A percentile compares a stretch with the other conserved stretches of the same genome.
Evolutionary conservation across 2,113 vertebrate genomes (phyloP).

Genomic region (Glareola pratincola): DNA sequence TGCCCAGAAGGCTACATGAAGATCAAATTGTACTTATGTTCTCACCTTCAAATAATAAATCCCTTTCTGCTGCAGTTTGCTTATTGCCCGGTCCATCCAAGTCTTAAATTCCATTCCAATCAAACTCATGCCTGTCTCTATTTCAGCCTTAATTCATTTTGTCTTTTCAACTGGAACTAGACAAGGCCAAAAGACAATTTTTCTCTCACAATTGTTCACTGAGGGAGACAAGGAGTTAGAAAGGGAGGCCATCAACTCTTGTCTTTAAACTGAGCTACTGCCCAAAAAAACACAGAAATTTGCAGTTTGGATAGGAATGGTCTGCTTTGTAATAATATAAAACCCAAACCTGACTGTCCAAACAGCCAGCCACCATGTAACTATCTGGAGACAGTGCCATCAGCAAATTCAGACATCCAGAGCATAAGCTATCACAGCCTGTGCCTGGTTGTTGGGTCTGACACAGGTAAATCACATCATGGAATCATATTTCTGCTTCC

Average conservation of each 20-base stretch:
- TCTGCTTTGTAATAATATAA: background rate
- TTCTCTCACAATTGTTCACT: background rate
- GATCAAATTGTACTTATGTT: background rate
- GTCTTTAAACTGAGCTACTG: background rate
- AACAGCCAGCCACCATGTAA: background rate
- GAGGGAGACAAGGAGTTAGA: background rate
- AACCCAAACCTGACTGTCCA: background rate
- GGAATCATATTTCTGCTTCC: background rate
- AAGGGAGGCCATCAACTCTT: background rate
- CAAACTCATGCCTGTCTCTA: background rate
- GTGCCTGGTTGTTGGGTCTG: background rate
- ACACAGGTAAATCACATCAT: background rate
- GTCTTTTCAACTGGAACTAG: background rate
- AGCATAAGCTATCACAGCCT: background rate
- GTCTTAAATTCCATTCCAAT: background rate
- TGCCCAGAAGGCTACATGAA: background rate
- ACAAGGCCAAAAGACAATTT: background rate
- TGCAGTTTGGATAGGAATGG: background rate
- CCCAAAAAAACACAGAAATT: fast-evolving
- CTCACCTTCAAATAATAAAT: background rate
- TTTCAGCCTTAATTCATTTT: background rate
- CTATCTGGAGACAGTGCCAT: background rate
- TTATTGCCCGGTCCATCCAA: background rate
- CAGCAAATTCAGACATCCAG: background rate
- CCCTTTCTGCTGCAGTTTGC: background rate